Evolutionary conservation across 2,797 vertebrate genomes (phyloP).

Genomic region (Emydoidea blandingii): DNA sequence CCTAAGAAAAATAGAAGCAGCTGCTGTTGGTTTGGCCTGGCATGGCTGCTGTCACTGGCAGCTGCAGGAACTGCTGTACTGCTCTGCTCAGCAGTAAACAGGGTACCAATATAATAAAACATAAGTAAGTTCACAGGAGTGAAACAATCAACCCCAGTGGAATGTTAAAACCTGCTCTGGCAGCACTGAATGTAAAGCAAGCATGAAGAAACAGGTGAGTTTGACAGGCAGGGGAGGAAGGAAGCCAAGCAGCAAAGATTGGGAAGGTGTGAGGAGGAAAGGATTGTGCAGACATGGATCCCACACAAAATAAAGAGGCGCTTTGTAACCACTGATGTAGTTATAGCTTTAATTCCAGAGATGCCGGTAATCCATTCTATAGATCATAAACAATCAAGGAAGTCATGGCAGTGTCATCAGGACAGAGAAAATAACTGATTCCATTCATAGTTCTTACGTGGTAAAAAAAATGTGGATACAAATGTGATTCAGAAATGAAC

Average conservation of each 20-base stretch:
- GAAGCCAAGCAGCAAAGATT: constrained; percentile 13
- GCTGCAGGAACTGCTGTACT: constrained; percentile 44
- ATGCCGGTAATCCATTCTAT: background rate
- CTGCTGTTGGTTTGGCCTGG: constrained; percentile 56
- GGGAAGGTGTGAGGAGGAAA: background rate
- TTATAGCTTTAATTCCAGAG: background rate
- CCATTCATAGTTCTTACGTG: background rate
- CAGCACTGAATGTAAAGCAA: background rate
- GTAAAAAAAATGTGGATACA: background rate
- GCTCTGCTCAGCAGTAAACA: constrained; percentile 55
- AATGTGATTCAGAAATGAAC: constrained; percentile 7
- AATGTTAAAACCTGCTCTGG: constrained; percentile 21
- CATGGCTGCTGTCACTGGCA: constrained; percentile 33
- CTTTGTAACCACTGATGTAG: background rate
- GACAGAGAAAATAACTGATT: background rate
- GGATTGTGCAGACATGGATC: background rate
- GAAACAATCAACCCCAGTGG: constrained; percentile 26
- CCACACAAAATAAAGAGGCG: background rate
- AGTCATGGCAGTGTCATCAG: background rate
- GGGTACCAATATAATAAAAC: constrained; percentile 21
- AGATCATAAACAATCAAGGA: background rate
- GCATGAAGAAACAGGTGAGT: background rate
- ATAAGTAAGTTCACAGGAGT: constrained; percentile 50
- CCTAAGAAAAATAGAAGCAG: constrained; percentile 37
- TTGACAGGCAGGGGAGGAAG: background rate